Conservation (phyloP, 2,888 invertebrate genomes). For the Hyposoter dolosus region DNA sequence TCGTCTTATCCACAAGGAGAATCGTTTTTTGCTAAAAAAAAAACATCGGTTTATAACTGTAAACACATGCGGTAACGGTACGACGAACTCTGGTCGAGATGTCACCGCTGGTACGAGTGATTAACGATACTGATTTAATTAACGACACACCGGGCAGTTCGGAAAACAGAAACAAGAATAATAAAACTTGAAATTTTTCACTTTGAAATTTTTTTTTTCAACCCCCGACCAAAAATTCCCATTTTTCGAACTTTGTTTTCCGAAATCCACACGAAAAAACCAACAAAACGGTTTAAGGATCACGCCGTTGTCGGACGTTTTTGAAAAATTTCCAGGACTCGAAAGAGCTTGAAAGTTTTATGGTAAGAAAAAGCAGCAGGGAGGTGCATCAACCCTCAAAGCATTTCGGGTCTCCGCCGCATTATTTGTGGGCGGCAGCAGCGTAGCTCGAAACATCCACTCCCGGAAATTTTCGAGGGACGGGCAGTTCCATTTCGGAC, state of each 20-base stretch:
- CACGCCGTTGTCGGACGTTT: background rate
- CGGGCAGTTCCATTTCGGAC: conserved; percentile 45
- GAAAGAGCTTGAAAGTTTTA: background rate
- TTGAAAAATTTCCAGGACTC: background rate
- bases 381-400: conserved; percentile 32
- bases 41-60: conserved; percentile 55
- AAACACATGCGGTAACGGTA: conserved; percentile 61
- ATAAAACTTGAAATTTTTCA: too few relatives aligned
- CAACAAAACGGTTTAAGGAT: background rate
- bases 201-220: too few relatives aligned
- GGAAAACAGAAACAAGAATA: background rate
- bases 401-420: conserved; percentile 77
- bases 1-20: conserved; percentile 19
- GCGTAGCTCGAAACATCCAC: conserved; percentile 73
- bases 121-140: conserved; percentile 57
- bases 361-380: background rate
- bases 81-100: conserved; percentile 57
- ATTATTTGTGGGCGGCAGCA: conserved; percentile 76
- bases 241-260: background rate
- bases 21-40: conserved; percentile 42
- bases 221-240: background rate
- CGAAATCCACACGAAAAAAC: background rate
- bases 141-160: conserved; percentile 8
- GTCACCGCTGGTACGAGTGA: conserved; percentile 44
- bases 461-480: conserved; percentile 58